These are phyloP conservation scores for Aepyceros melampus DNA, from an alignment of 2,113 vertebrate genomes.

Conservation along the genomic window DNA sequence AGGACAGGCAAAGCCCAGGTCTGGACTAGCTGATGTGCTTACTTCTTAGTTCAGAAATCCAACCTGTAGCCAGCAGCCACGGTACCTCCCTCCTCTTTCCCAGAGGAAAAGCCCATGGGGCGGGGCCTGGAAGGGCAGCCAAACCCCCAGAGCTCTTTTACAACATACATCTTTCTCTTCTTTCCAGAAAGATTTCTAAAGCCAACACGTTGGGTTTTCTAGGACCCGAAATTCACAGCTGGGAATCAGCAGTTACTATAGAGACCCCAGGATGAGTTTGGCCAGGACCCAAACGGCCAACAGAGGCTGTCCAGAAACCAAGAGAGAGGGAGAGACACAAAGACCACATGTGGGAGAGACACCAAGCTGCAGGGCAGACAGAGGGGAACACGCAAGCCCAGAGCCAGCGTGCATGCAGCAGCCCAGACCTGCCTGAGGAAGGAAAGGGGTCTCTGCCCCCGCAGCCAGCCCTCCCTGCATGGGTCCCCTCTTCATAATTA, in stretches of 20 bases:
- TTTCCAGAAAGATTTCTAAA: slow-evolving; percentile 70
- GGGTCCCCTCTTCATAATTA: slow-evolving; percentile 24
- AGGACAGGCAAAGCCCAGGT: background rate
- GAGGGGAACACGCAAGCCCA: background rate
- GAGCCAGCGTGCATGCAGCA: accelerated
- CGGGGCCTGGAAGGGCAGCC: background rate
- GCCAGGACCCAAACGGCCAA: slow-evolving; percentile 60
- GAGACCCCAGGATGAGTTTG: slow-evolving; percentile 72
- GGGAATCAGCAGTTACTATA: slow-evolving; percentile 72
- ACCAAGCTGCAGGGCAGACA: background rate
- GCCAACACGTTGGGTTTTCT: slow-evolving; percentile 55
- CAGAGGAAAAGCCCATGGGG: slow-evolving; percentile 10
- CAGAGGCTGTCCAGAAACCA: slow-evolving; percentile 51
- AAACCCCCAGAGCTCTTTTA: slow-evolving; percentile 18
- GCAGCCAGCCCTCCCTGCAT: background rate
- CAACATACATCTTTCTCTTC: slow-evolving; percentile 34
- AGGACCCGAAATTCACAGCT: slow-evolving; percentile 70
- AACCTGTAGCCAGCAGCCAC: background rate
- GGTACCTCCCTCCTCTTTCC: background rate
- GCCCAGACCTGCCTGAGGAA: background rate
- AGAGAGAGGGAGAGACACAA: slow-evolving; percentile 42
- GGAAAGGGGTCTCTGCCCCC: background rate
- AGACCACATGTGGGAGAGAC: slow-evolving; percentile 30
- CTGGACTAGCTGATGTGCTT: background rate
- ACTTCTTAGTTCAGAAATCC: background rate